Conservation (phyloP, 1,140 invertebrate genomes). For the Diuraphis noxia region DNA sequence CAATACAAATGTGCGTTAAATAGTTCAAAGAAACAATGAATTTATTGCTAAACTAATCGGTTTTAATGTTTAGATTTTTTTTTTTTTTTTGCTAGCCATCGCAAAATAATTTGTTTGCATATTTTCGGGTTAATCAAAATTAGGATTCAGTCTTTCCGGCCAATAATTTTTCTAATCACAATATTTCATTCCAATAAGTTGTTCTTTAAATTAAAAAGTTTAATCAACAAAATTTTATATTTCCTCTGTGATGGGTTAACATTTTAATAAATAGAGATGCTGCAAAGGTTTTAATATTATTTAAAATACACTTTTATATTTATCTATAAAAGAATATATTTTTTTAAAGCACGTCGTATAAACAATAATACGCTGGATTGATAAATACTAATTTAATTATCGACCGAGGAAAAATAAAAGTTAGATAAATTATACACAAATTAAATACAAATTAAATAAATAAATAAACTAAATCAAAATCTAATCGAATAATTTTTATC, state of each 20-base stretch:
- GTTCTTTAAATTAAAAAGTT: no score
- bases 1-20: neutral
- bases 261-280: neutral
- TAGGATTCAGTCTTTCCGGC: neutral
- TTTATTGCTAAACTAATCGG: conserved; percentile 30
- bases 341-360: no score
- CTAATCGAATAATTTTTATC: neutral
- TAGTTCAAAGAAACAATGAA: neutral
- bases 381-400: neutral
- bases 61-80: neutral
- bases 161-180: neutral
- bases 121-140: conserved; percentile 12
- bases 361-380: neutral
- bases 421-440: no score
- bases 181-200: neutral
- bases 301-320: neutral
- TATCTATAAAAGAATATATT: neutral
- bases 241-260: neutral
- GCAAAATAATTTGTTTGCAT: neutral
- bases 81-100: neutral
- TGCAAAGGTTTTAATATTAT: neutral
- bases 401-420: neutral
- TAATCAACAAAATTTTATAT: neutral
- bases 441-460: neutral
- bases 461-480: neutral